Conservation (phyloP, 2,797 vertebrate genomes). For the Graptemys geographica region DNA sequence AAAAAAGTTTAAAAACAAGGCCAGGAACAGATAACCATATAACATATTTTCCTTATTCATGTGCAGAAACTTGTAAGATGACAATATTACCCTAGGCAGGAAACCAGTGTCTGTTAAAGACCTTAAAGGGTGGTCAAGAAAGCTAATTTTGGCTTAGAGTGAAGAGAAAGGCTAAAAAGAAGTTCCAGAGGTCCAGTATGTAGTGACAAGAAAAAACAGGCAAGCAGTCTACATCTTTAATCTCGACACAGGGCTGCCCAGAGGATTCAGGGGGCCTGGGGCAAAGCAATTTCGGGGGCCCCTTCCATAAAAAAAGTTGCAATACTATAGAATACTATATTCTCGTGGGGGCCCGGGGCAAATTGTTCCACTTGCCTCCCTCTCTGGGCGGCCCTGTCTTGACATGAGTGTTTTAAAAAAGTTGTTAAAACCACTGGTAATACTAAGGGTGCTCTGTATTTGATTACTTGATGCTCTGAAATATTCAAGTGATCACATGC, state of each 20-base stretch:
- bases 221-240: slow-evolving; percentile 38
- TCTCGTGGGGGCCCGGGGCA: too few relatives aligned
- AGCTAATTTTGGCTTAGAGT: slow-evolving; percentile 43
- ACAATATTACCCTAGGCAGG: slow-evolving; percentile 58
- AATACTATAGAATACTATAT: too few relatives aligned
- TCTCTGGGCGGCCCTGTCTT: too few relatives aligned
- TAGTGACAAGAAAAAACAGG: slow-evolving; percentile 34
- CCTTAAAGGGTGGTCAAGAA: slow-evolving; percentile 67
- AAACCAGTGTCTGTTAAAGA: slow-evolving; percentile 61
- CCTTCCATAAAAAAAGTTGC: too few relatives aligned
- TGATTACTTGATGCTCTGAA: slow-evolving; percentile 66
- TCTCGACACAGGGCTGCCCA: neutral
- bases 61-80: slow-evolving; percentile 47
- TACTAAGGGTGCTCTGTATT: slow-evolving; percentile 35
- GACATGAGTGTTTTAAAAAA: slow-evolving; percentile 43
- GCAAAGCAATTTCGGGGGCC: too few relatives aligned
- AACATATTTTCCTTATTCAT: slow-evolving; percentile 37
- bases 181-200: slow-evolving; percentile 61
- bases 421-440: slow-evolving; percentile 76
- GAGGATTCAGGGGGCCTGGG: too few relatives aligned
- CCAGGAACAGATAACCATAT: neutral
- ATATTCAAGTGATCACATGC: slow-evolving; percentile 76
- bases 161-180: slow-evolving; percentile 51
- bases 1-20: neutral
- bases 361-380: too few relatives aligned